Conservation (phyloP, 2,797 vertebrate species). For the Neosalanx taihuensis region DNA sequence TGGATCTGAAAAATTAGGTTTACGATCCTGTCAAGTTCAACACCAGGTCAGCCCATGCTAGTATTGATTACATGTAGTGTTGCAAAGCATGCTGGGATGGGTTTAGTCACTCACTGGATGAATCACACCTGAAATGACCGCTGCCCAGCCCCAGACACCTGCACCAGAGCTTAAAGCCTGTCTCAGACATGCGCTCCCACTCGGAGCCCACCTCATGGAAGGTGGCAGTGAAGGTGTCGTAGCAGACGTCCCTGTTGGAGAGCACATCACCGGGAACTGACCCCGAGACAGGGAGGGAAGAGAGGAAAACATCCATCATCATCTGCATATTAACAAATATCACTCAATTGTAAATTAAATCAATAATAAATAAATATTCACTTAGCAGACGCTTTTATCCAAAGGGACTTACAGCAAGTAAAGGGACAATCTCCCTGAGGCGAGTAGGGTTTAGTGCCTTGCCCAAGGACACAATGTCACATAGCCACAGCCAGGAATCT, state of each 20-base stretch:
- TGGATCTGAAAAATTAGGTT: background rate
- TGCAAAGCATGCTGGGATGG: conserved; percentile 56
- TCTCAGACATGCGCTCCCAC: conserved; percentile 96
- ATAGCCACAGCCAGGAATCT: too few species aligned
- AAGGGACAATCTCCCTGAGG: too few species aligned
- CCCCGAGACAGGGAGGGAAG: background rate
- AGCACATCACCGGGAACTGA: conserved; percentile 67
- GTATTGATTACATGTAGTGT: conserved; percentile 39
- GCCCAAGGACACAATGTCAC: too few species aligned
- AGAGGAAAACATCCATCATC: background rate
- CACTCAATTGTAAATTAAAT: background rate
- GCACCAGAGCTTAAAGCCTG: conserved; percentile 97
- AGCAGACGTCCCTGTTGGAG: conserved; percentile 81
- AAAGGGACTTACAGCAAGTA: too few species aligned
- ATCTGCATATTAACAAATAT: background rate
- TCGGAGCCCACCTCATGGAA: conserved; percentile 89
- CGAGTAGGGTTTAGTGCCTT: too few species aligned
- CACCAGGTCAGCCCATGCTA: conserved; percentile 34
- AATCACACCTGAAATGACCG: conserved; percentile 97
- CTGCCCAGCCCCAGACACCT: conserved; percentile 93
- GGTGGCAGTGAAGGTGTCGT: conserved; percentile 88
- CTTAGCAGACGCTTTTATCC: too few species aligned
- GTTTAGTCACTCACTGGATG: conserved; percentile 95
- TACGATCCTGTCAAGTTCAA: background rate
- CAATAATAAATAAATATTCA: too few species aligned